Percentiles rank a stretch among this genome's conserved stretches.
Conservation (phyloP, 2,888 invertebrate genomes). For the Caenorhabditis drosophilae region DNA sequence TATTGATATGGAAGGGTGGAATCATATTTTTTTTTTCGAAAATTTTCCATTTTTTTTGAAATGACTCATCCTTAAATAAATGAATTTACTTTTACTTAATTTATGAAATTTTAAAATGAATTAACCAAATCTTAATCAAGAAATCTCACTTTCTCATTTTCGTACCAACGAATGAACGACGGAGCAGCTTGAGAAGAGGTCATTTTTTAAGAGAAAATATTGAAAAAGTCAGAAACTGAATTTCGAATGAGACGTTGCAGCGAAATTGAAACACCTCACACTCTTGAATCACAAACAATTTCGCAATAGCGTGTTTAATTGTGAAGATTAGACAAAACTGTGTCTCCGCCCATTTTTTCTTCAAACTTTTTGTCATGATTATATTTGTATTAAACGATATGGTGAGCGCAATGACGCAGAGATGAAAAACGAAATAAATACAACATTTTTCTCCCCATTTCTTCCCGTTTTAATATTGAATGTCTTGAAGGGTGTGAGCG, state of each 20-base stretch:
- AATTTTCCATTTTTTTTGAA: constrained; percentile 2
- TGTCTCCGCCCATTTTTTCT: too few relatives aligned
- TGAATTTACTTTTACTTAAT: too few relatives aligned
- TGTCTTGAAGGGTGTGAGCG: not conserved
- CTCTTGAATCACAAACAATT: too few relatives aligned
- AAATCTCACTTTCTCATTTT: constrained; percentile 41
- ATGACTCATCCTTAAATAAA: too few relatives aligned
- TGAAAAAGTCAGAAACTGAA: too few relatives aligned
- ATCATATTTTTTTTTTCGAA: not conserved
- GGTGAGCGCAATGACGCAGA: not conserved
- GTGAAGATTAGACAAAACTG: too few relatives aligned
- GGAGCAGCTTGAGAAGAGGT: constrained; percentile 4
- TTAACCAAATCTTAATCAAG: too few relatives aligned
- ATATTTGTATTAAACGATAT: too few relatives aligned
- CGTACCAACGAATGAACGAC: constrained; percentile 40
- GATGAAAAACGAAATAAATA: not conserved
- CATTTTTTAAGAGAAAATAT: not conserved
- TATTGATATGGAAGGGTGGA: not conserved
- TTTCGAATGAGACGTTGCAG: not conserved
- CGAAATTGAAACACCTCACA: not conserved
- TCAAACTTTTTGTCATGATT: too few relatives aligned
- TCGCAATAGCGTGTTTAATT: too few relatives aligned
- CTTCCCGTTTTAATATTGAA: not conserved
- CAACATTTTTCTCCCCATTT: not conserved
- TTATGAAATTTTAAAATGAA: too few relatives aligned